phyloP scores from a whole-genome alignment of 2,113 vertebrate genomes.

The Platichthys flesus region DNA sequence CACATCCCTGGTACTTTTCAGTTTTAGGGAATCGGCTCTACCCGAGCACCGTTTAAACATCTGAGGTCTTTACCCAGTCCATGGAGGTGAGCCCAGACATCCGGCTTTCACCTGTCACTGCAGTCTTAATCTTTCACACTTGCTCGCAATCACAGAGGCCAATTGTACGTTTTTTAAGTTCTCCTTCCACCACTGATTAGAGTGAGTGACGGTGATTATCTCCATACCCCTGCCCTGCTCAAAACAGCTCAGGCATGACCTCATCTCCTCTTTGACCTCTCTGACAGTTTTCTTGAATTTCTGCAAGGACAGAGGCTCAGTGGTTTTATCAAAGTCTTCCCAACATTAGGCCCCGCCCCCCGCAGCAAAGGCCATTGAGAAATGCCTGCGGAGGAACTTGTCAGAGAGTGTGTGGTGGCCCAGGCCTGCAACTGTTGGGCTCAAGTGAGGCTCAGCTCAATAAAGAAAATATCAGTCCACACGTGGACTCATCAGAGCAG shows the following conservation, averaged over 20 bases:
- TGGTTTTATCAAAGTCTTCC: no score
- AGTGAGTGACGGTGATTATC: neutral
- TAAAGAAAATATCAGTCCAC: neutral
- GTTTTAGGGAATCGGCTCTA: neutral
- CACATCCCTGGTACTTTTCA: neutral
- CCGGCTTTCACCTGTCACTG: neutral
- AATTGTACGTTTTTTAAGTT: neutral
- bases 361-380: neutral
- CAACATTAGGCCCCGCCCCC: neutral
- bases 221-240: neutral
- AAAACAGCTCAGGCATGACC: neutral
- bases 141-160: neutral
- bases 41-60: neutral
- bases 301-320: neutral
- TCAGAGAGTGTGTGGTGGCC: neutral
- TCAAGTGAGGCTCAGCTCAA: neutral
- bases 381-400: neutral
- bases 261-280: neutral
- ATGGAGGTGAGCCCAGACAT: neutral
- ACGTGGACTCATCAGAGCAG: neutral
- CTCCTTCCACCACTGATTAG: neutral
- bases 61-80: neutral
- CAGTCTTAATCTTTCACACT: neutral
- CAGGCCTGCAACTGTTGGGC: neutral
- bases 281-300: neutral